A percentile compares a stretch with the other conserved stretches of the same genome.
phyloP scores from a whole-genome alignment of 2,797 vertebrate genomes.

The Mormyrus proboscirostris region DNA sequence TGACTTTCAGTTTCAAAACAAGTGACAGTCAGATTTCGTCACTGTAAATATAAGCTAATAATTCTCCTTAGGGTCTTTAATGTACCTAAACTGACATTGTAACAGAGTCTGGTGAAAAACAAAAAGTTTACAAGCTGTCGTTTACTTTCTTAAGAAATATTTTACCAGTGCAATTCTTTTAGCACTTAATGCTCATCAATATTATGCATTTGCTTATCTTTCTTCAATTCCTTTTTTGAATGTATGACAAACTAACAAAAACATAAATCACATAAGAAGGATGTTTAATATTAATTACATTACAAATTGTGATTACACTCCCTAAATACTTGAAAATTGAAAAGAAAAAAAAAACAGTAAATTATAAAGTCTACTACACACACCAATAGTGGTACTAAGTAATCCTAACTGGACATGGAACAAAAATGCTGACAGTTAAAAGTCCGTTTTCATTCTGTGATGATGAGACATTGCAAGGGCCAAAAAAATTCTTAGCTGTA shows the following conservation, averaged over 20 bases:
- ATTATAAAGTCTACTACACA: not conserved
- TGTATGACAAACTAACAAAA: not conserved
- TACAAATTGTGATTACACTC: not conserved
- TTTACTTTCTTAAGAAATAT: not conserved
- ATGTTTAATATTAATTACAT: not conserved
- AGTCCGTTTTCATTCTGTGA: not conserved
- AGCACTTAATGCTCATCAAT: not conserved
- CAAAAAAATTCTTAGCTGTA: not conserved
- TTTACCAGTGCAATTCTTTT: not conserved
- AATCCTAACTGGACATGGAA: not conserved
- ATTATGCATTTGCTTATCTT: not conserved
- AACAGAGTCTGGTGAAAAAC: not conserved
- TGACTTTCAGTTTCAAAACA: not conserved
- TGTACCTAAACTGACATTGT: not conserved
- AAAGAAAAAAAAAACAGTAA: not conserved
- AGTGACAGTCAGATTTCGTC: slow-evolving; percentile 32
- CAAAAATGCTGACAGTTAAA: not conserved
- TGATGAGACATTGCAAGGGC: not conserved
- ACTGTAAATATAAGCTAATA: not conserved
- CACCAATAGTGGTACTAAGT: not conserved
- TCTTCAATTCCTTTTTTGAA: not conserved
- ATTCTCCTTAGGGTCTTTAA: slow-evolving; percentile 1
- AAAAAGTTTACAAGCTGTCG: not conserved
- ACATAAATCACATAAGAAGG: not conserved
- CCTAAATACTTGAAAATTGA: not conserved